Evolutionary conservation across 1,140 invertebrate species (phyloP).

Genomic region (Globodera rostochiensis): DNA sequence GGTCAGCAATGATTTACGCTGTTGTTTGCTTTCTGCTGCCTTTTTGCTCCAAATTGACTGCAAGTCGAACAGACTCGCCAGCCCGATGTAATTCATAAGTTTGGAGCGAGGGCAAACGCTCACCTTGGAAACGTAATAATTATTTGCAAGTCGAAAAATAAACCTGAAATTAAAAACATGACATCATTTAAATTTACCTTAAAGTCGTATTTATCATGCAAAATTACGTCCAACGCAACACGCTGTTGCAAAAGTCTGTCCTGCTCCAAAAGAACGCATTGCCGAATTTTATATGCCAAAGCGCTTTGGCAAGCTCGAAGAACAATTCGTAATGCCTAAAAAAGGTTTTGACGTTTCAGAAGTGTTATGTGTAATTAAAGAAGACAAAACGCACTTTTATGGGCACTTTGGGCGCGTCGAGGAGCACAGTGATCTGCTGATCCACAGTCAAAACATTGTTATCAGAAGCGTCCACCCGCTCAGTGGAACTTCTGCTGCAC

Average conservation of each 20-base stretch:
- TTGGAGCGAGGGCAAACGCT: constrained; percentile 47
- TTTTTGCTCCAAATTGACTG: constrained; percentile 24
- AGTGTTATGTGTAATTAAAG: no score
- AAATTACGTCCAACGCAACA: constrained; percentile 41
- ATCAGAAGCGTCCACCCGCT: background rate
- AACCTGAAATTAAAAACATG: constrained; percentile 7
- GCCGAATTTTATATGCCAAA: constrained; percentile 51
- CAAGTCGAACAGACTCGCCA: constrained; percentile 32
- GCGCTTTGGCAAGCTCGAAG: constrained; percentile 52
- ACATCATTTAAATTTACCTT: constrained; percentile 39
- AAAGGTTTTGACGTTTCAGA: background rate
- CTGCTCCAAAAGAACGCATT: constrained; percentile 46
- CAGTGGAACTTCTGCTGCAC: background rate
- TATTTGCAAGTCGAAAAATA: background rate
- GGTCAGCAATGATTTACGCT: constrained; percentile 7
- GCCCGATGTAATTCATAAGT: constrained; percentile 47
- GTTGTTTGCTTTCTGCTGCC: background rate
- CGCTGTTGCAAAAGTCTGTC: constrained; percentile 43
- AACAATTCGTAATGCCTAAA: constrained; percentile 37
- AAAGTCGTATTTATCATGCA: constrained; percentile 51
- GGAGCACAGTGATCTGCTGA: constrained; percentile 43
- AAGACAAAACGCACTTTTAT: constrained; percentile 25
- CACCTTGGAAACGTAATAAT: constrained; percentile 30
- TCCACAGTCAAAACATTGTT: background rate
- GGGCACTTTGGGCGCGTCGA: constrained; percentile 47